These are phyloP conservation scores for Drepana falcataria DNA, from an alignment of 2,888 invertebrate genomes.

Conservation along the genomic window DNA sequence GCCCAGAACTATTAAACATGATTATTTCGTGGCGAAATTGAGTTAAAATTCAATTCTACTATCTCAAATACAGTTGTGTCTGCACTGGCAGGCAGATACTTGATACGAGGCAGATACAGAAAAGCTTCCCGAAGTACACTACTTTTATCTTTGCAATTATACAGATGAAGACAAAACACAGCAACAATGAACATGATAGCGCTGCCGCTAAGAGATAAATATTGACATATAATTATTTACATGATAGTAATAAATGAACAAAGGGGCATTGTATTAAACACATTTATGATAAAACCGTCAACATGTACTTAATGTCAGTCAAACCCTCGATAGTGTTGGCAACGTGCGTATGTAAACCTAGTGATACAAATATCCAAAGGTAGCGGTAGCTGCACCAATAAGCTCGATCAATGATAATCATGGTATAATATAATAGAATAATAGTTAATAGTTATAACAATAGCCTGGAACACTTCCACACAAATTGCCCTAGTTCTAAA, in stretches of 20 bases:
- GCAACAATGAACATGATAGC: not conserved
- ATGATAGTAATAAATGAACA: not conserved
- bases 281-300: not conserved
- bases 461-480: no score
- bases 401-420: no score
- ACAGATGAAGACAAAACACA: conserved; percentile 5
- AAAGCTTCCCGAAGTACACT: conserved; percentile 12
- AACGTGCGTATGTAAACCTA: no score
- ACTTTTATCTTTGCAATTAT: conserved; percentile 24
- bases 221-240: not conserved
- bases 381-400: no score
- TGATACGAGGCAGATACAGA: conserved; percentile 10
- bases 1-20: conserved; percentile 54
- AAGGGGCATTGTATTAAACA: not conserved
- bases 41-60: conserved; percentile 57
- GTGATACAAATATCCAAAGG: no score
- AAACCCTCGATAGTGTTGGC: no score
- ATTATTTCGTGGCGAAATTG: conserved; percentile 54
- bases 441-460: no score
- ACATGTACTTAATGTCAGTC: no score
- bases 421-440: no score
- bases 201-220: conserved; percentile 1
- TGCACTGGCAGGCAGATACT: conserved; percentile 4
- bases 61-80: conserved; percentile 18
- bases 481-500: no score